Evolutionary conservation across 1,140 invertebrate species (phyloP), one percentile per base, ranked within the genome.

Genomic region (Drosophila pachea): DNA sequence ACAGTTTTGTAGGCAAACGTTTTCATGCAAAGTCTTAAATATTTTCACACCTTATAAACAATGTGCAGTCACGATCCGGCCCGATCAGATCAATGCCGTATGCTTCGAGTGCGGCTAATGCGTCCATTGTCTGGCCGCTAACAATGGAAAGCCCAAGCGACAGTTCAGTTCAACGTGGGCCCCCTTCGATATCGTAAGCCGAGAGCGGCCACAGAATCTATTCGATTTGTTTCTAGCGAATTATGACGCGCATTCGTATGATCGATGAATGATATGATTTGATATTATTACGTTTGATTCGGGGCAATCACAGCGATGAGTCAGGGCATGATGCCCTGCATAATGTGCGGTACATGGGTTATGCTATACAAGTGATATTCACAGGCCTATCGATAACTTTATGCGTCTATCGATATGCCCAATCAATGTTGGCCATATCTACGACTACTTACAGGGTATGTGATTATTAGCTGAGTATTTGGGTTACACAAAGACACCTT

Each of bases 1-100:
- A 88, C 87, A 88, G 82, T 78, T 88, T 88, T 88, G 86, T 88
- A 84, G 67, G 67, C 64, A 76, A 82, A 87, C 75, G 73, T 83
- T 87, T 79, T 83, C 78, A 78, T 86, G 77, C 81, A 82, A 70
- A 83, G 86, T 78, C 86, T 87, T 78, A 81, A 87, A 88, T 87
- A 87, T 88, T 88, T 88, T 88, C 87, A 88, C 87, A 88, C 87
- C 87, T 88, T 86, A 86, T 82, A 88, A 88, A 88, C 78, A 88
- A 88, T 78, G 76, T 82, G 83, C 82, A 75, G 77, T 81, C 81
- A 84, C 69, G 79, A 86, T 88, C 84, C 62, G 22, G 22, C 22
- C 22, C 22, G 22, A 22, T 22, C 22, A 22, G 22, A 22, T 22
- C 22, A 22, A 22, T 66, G 69, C 68, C 63, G 55, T 67, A 68